These are phyloP conservation scores for Amblyteles armatorius DNA, from an alignment of 2,888 invertebrate species.

Conservation along the genomic window DNA sequence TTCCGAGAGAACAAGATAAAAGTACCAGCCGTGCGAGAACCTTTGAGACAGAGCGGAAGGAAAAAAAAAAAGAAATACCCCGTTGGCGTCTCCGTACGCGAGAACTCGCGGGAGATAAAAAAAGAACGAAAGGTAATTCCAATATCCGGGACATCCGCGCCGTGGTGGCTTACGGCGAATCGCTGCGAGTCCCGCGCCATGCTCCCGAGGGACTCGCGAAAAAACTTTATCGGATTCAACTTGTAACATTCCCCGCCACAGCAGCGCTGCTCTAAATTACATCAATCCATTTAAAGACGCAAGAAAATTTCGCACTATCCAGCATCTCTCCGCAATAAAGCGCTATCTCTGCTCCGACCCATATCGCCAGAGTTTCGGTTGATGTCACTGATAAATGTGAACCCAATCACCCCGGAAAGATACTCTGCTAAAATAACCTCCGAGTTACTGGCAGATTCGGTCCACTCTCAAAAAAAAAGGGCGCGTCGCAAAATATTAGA, in stretches of 20 bases:
- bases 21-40: not conserved
- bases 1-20: not conserved
- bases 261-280: not conserved
- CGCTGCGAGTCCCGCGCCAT: not conserved
- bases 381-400: not conserved
- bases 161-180: not conserved
- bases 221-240: not conserved
- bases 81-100: not conserved
- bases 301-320: constrained; percentile 2
- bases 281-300: not conserved
- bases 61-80: not conserved
- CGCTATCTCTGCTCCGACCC: not conserved
- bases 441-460: no score
- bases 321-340: not conserved
- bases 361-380: not conserved
- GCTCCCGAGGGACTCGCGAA: not conserved
- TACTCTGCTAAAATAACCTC: not conserved
- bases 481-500: no score
- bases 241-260: not conserved
- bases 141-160: constrained; percentile 8
- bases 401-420: not conserved
- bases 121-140: not conserved
- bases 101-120: not conserved
- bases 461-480: not conserved
- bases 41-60: not conserved